Evolutionary conservation across 1,140 invertebrate genomes (phyloP), one percentile per base, ranked within the genome.

Genomic region (Hyphantria cunea): DNA sequence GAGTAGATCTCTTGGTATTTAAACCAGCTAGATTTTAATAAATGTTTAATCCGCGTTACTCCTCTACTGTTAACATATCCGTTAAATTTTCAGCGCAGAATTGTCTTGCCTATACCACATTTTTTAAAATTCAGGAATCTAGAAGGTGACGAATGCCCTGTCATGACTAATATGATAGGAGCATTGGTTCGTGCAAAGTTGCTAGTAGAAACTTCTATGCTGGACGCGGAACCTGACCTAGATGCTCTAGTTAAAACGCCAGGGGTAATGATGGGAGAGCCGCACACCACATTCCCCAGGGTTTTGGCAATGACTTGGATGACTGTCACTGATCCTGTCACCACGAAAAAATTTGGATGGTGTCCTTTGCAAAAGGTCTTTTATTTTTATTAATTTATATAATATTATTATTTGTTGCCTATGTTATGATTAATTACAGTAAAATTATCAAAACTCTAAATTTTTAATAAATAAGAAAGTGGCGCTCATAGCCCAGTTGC

Each of bases 231-330:
- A 52, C 84, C 84, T 0, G 80, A 87, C 12, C 50, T 89, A 5
- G 78, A 82, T 0, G 63, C 81, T 0, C 47, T 89, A 62, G 74
- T 89, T 42, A 80, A 80, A 58, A 88, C 80, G 0, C 82, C 83
- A 0, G 70, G 47, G 0, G 68, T 81, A n/a, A 81, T 89, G 82
- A 72, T 77, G 60, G 83, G 83, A 3, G 82, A 87, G 39, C 84
- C 86, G 0, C 84, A 86, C 52, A 69, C 74, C 14, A 87, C 84
- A 6, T 84, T 87, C 31, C 86, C 86, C 0, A 82, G 80, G 61
- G 71, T 86, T 10, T n/a, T 89, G 10, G 72, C 78, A 3, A 70
- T 80, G 51, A 49, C 79, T 0, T 89, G 86, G 86, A 76, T 89
- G 66, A 53, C 76, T 1, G 66, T 78, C 0, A 82, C 76, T 0